Evolutionary conservation across 2,113 vertebrate genomes (phyloP), one percentile per base, ranked within the genome.

Genomic region (Hippopotamus amphibius): DNA sequence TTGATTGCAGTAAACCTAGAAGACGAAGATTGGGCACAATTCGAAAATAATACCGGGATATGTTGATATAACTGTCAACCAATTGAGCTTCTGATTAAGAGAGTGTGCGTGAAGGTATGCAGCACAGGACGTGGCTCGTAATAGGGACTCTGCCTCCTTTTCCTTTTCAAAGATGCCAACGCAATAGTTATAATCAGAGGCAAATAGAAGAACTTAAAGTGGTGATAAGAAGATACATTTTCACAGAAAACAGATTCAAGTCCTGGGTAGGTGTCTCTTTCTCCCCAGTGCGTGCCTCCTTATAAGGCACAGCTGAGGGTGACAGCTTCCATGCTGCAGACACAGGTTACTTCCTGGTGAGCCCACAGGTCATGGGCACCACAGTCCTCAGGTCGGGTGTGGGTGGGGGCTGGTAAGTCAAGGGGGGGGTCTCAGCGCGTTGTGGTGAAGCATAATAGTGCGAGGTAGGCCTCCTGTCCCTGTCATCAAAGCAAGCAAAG

Each of bases 1-100:
- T 48, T 94, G 96, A 93, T 74, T 82, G 77, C 63, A 86, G 48
- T 88, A 91, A 94, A 88, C 21, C 85, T 53, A 81, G 88, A 97
- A 95, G 82, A 93, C 17, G 69, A 59, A 84, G 46, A 86, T 83
- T 63, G 72, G 81, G 46, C 77, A 85, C 61, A 63, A 72, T 90
- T 66, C 28, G 26, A 94, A 95, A 97, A 85, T 93, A 77, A 65
- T 55, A 69, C 13, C 1, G 3, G 17, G 84, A 43, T 77, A 26
- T 17, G 1, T 55, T 81, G 76, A 74, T 88, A 55, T 96, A 82
- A 83, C 79, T 96, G 88, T 88, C 65, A 41, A 80, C 43, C 57
- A 80, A 41, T 30, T 43, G 43, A 90, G 71, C 72, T 95, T 88
- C 76, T 65, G 55, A 72, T 95, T 84, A 92, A 95, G 57, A 50